Percentiles rank a stretch among this genome's conserved stretches.
These are phyloP conservation scores for Drosophila sordidapex DNA, from an alignment of 2,888 invertebrate species.

Conservation along the genomic window DNA sequence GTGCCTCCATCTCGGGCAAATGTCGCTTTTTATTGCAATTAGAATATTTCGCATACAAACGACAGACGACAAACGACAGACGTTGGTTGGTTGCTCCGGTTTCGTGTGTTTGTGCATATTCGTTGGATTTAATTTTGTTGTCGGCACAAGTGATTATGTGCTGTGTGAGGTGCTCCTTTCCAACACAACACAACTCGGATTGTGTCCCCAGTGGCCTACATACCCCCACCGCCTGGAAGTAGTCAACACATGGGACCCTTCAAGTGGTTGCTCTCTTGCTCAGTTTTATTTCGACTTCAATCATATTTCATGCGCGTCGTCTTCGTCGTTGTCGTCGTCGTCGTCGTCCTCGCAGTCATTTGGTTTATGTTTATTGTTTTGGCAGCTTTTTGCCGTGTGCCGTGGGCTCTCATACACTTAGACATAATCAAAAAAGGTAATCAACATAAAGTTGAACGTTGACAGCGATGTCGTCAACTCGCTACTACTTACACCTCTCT, in stretches of 20 bases:
- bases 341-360: conserved; percentile 49
- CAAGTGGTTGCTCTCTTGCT: conserved; percentile 53
- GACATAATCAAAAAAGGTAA: conserved; percentile 82
- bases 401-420: conserved; percentile 59
- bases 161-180: conserved; percentile 56
- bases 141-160: conserved; percentile 76
- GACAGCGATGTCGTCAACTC: conserved; percentile 71
- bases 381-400: conserved; percentile 76
- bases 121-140: conserved; percentile 75
- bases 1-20: conserved; percentile 36
- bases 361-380: conserved; percentile 81
- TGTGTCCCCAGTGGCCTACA: conserved; percentile 51
- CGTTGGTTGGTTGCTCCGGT: conserved; percentile 48
- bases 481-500: conserved; percentile 37
- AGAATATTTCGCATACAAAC: conserved; percentile 69
- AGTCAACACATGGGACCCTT: conserved; percentile 66
- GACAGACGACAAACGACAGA: background rate
- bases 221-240: conserved; percentile 15
- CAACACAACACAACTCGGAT: conserved; percentile 36
- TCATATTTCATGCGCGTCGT: conserved; percentile 70
- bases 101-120: conserved; percentile 75
- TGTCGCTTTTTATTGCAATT: conserved; percentile 79
- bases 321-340: conserved; percentile 7
- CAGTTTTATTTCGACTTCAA: conserved; percentile 76
- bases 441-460: conserved; percentile 80